Conservation (phyloP, 2,113 vertebrate genomes). For the Meriones unguiculatus region DNA sequence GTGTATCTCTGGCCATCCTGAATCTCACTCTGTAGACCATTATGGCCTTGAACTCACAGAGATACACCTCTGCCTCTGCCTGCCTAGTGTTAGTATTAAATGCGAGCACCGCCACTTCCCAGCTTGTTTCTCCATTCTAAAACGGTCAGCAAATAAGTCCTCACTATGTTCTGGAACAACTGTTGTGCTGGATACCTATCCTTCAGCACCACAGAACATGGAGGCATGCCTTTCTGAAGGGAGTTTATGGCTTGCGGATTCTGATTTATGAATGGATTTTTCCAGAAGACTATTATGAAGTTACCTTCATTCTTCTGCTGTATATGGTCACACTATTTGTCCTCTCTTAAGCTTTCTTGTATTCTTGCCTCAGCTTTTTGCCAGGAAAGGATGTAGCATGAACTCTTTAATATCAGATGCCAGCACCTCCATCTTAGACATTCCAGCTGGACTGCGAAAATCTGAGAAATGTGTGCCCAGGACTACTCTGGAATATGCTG, state of each 20-base stretch:
- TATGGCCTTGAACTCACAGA: neutral
- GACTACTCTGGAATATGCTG: neutral
- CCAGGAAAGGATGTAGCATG: neutral
- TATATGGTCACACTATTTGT: neutral
- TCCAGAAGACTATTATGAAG: neutral
- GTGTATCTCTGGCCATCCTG: neutral
- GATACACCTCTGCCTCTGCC: neutral
- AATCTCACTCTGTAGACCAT: neutral
- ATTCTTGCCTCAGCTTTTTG: neutral
- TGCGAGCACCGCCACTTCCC: neutral
- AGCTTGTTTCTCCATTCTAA: neutral
- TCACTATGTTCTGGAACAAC: neutral
- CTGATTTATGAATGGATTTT: neutral
- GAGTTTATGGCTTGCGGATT: neutral
- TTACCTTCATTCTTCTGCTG: neutral
- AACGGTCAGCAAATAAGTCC: neutral
- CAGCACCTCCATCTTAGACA: neutral
- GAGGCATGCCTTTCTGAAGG: neutral
- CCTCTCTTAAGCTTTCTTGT: neutral
- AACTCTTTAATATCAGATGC: neutral
- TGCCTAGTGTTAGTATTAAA: neutral
- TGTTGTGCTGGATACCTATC: neutral
- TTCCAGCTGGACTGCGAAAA: neutral
- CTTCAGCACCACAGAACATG: neutral
- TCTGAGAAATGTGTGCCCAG: neutral